Evolutionary conservation across 2,888 invertebrate genomes (phyloP).

Genomic region (Erebia palarica): DNA sequence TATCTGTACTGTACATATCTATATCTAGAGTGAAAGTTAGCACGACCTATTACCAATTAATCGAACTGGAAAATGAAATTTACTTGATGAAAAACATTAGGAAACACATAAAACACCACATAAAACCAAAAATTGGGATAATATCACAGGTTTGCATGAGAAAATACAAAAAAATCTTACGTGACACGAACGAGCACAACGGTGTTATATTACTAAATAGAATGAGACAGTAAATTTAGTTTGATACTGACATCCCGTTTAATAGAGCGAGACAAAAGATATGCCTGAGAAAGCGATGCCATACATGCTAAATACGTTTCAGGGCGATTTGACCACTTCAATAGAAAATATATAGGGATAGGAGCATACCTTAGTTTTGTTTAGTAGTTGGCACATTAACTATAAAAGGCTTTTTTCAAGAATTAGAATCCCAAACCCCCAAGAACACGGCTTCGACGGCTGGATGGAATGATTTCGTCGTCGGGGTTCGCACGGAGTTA

Average conservation of each 20-base stretch:
- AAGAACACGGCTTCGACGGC: conserved; percentile 82
- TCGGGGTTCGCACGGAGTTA: conserved; percentile 73
- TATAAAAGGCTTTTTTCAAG: conserved; percentile 73
- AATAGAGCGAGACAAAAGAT: conserved; percentile 71
- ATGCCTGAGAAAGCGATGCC: conserved; percentile 80
- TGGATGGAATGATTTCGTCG: conserved; percentile 83
- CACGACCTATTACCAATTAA: conserved; percentile 69
- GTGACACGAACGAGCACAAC: conserved; percentile 83
- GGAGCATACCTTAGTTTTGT: conserved; percentile 74
- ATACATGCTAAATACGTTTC: conserved; percentile 76
- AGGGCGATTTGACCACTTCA: conserved; percentile 58
- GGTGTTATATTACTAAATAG: conserved; percentile 82
- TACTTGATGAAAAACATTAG: conserved; percentile 52
- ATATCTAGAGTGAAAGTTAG: conserved; percentile 81
- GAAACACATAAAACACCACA: conserved; percentile 53
- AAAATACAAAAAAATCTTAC: conserved; percentile 81
- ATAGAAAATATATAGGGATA: conserved; percentile 50
- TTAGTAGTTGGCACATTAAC: conserved; percentile 79
- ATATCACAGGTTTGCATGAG: conserved; percentile 62
- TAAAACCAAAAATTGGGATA: conserved; percentile 57
- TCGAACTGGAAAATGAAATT: conserved; percentile 44
- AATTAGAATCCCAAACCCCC: conserved; percentile 80
- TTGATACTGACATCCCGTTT: conserved; percentile 66
- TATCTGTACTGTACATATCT: conserved; percentile 78
- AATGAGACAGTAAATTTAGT: conserved; percentile 73